Conservation (phyloP, 2,113 vertebrate species). For the Phaethon lepturus region DNA sequence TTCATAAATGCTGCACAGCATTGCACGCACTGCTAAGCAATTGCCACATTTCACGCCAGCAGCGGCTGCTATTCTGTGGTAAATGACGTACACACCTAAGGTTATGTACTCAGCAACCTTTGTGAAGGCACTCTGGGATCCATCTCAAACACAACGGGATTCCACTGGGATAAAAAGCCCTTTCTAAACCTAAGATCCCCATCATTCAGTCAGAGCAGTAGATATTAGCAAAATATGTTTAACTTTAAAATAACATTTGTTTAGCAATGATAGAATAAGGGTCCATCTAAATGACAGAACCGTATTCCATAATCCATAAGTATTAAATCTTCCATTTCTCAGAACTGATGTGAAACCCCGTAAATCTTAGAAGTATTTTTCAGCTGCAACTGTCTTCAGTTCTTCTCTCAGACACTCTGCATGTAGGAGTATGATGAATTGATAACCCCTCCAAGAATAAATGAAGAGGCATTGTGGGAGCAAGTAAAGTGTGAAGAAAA, state of each 20-base stretch:
- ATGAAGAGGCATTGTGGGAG: background rate
- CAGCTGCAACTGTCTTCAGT: background rate
- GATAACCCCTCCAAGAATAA: slow-evolving; percentile 2
- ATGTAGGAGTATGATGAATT: background rate
- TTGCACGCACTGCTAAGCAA: background rate
- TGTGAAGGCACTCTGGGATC: background rate
- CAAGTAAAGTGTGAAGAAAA: background rate
- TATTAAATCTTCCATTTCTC: slow-evolving; percentile 35
- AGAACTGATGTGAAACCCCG: background rate
- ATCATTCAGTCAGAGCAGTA: background rate
- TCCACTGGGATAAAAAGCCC: slow-evolving; percentile 15
- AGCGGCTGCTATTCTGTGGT: background rate
- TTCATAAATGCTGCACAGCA: background rate
- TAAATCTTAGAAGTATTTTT: background rate
- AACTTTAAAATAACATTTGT: slow-evolving; percentile 52
- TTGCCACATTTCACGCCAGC: background rate
- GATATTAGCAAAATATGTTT: slow-evolving; percentile 2
- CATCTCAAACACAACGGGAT: slow-evolving; percentile 2
- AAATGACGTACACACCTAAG: background rate
- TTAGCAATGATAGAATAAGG: background rate
- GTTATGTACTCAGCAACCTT: background rate
- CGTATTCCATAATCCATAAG: background rate
- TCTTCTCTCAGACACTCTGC: background rate
- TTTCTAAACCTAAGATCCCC: slow-evolving; percentile 1
- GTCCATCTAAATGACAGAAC: slow-evolving; percentile 20